A percentile compares a stretch with the other conserved stretches of the same genome.
These are phyloP conservation scores for Caranx ignobilis DNA, from an alignment of 2,113 vertebrate species.

Conservation along the genomic window DNA sequence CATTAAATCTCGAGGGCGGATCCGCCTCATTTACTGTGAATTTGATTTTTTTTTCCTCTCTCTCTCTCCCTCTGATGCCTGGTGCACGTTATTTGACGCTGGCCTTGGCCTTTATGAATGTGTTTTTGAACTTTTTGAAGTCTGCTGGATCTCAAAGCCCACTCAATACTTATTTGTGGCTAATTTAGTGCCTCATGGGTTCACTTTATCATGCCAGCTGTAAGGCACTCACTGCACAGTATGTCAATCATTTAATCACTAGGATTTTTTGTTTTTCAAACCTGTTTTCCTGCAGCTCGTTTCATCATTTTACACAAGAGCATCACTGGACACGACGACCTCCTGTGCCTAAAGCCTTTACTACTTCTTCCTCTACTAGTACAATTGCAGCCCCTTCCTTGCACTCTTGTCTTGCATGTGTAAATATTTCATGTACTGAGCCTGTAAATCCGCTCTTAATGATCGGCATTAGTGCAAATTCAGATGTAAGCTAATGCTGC, in stretches of 20 bases:
- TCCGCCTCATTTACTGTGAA: too few relatives aligned
- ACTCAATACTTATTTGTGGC: conserved; percentile 6
- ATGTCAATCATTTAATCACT: not conserved
- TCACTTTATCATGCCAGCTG: not conserved
- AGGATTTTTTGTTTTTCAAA: not conserved
- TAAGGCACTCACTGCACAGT: not conserved
- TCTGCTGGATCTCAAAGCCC: not conserved
- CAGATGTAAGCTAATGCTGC: not conserved
- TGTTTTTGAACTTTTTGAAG: conserved; percentile 7
- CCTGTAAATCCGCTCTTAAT: not conserved
- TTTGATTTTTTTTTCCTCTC: too few relatives aligned
- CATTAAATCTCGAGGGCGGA: too few relatives aligned
- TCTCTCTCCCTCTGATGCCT: too few relatives aligned
- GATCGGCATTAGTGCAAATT: not conserved
- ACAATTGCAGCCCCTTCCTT: not conserved
- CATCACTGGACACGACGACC: not conserved
- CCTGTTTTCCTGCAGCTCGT: not conserved
- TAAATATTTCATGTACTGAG: not conserved
- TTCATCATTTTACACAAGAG: not conserved
- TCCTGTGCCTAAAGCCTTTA: not conserved
- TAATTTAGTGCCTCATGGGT: conserved; percentile 5
- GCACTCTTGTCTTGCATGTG: too few relatives aligned
- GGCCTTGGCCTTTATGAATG: not conserved
- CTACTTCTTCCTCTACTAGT: not conserved
- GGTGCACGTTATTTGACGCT: too few relatives aligned